phyloP scores from a whole-genome alignment of 2,113 vertebrate genomes.

The Emydocephalus ijimae region DNA sequence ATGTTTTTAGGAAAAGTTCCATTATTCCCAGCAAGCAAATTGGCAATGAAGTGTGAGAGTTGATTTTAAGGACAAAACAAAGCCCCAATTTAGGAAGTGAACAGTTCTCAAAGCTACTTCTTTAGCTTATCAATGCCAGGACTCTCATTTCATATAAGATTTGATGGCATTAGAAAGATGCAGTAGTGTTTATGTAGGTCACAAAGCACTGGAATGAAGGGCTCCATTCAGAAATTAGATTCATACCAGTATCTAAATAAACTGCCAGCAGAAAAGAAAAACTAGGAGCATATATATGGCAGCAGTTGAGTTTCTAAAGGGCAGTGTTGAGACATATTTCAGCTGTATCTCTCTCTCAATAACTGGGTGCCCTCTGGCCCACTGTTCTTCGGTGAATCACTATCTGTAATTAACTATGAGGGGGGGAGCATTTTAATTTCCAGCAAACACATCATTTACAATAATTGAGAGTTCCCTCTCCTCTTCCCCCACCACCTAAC shows the following conservation, averaged over 20 bases:
- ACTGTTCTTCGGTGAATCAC: slow-evolving; percentile 59
- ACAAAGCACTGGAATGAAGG: not conserved
- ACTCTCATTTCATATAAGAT: slow-evolving; percentile 16
- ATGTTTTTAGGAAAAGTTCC: not conserved
- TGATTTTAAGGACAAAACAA: not conserved
- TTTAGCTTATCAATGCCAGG: not conserved
- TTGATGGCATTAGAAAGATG: slow-evolving; percentile 24
- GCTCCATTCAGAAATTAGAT: slow-evolving; percentile 20
- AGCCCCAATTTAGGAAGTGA: not conserved
- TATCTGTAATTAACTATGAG: slow-evolving; percentile 67
- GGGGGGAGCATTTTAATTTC: slow-evolving; percentile 65
- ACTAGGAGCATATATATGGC: slow-evolving; percentile 24
- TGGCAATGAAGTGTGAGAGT: not conserved
- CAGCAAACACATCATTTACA: slow-evolving; percentile 65
- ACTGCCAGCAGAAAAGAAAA: not conserved
- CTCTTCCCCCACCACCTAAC: slow-evolving; percentile 53
- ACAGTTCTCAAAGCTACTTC: not conserved
- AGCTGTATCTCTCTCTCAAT: slow-evolving; percentile 44
- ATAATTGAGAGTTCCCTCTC: slow-evolving; percentile 29
- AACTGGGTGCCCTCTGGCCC: slow-evolving; percentile 43
- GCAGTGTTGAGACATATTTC: slow-evolving; percentile 28
- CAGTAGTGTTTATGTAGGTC: slow-evolving; percentile 34
- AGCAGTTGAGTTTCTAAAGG: slow-evolving; percentile 44
- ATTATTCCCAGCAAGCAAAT: not conserved
- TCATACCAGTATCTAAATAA: slow-evolving; percentile 22